Conservation (phyloP, 2,113 vertebrate species). For the Onychorhynchus coronatus region DNA sequence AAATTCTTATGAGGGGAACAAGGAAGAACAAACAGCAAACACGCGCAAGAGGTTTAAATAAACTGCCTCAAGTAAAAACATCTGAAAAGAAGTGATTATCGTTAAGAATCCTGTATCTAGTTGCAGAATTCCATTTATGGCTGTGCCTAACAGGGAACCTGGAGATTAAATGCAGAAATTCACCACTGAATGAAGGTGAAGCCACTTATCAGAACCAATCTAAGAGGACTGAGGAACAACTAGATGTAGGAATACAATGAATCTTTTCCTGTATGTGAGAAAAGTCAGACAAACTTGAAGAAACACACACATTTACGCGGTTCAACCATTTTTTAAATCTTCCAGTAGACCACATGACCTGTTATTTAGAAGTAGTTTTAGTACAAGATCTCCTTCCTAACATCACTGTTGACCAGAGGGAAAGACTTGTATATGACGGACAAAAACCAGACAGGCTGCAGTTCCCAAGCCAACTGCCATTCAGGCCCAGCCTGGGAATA, state of each 20-base stretch:
- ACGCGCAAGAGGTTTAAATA: fast-evolving
- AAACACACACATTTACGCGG: background rate
- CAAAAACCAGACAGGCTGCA: background rate
- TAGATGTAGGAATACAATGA: background rate
- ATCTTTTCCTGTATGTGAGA: background rate
- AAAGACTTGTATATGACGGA: background rate
- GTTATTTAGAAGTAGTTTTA: background rate
- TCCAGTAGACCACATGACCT: background rate
- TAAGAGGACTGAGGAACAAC: background rate
- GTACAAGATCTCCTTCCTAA: background rate
- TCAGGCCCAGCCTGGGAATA: background rate
- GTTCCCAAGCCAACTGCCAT: background rate
- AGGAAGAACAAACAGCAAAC: background rate
- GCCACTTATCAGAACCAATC: background rate
- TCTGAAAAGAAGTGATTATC: background rate
- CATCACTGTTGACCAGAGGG: background rate
- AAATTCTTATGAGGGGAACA: background rate
- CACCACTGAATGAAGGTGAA: background rate
- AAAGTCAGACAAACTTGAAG: background rate
- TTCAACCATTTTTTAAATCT: background rate
- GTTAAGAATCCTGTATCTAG: background rate
- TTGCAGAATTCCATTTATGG: background rate
- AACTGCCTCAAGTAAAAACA: background rate
- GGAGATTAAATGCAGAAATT: background rate
- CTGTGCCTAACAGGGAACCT: background rate